Percentiles rank a stretch among this genome's conserved stretches.
phyloP scores from a whole-genome alignment of 2,797 vertebrate species.

The Clangula hyemalis region DNA sequence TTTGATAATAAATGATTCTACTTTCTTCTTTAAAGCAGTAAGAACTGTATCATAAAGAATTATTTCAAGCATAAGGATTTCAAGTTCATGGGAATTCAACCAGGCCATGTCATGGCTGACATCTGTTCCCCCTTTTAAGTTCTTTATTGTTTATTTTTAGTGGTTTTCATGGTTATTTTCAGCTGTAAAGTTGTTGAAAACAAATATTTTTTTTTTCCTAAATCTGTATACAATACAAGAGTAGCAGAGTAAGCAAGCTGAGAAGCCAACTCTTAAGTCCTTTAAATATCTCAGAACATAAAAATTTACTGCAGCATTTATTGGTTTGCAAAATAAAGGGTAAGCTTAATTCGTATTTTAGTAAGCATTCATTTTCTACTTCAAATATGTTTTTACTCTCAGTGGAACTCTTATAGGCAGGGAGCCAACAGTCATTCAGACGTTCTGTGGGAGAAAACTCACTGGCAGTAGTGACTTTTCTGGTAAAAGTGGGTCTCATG shows the following conservation, averaged over 20 bases:
- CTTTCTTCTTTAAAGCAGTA: constrained; percentile 15
- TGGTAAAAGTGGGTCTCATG: not conserved
- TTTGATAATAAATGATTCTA: not conserved
- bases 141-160: not conserved
- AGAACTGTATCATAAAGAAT: not conserved
- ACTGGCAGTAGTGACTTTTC: not conserved
- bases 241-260: not conserved
- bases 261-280: not conserved
- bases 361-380: not conserved
- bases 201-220: not conserved
- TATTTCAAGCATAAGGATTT: not conserved
- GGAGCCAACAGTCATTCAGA: fast-evolving
- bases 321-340: not conserved
- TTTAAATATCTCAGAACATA: not conserved
- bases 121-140: not conserved
- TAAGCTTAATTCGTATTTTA: not conserved
- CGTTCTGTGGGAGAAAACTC: not conserved
- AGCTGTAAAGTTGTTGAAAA: not conserved
- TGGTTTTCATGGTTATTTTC: not conserved
- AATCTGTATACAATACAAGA: not conserved
- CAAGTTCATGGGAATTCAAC: constrained; percentile 12
- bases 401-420: not conserved
- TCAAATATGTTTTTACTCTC: not conserved
- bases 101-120: not conserved
- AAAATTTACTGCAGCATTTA: not conserved